Evolutionary conservation across 2,888 invertebrate genomes (phyloP), one percentile per base, ranked within the genome.

Genomic region (Agrochola litura): DNA sequence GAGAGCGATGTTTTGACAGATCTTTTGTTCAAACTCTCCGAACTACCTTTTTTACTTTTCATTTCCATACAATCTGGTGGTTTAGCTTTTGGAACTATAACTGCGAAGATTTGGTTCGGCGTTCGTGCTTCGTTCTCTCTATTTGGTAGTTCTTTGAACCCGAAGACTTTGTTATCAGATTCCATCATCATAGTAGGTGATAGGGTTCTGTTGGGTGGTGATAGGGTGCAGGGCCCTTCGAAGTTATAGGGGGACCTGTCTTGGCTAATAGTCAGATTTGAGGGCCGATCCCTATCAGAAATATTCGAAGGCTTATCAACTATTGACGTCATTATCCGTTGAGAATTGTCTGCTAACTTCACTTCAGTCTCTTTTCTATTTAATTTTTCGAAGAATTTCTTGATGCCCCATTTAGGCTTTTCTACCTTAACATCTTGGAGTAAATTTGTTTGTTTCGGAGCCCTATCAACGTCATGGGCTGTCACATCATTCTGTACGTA

Each of bases 401-500:
- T 90, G 0, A 96, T 93, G 0, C 95, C 95, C 96, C 96, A 97
- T 88, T 94, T 95, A 0, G 95, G 93, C 83, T 95, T 95, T 61
- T 95, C 94, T 0, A 95, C 82, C 82, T 93, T 93, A 0, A 95
- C 84, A 68, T 95, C 92, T 86, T 97, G 92, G 25, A 95, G 91
- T 66, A 95, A 72, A 89, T 97, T 93, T 1, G 97, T 95, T 88
- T 96, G 92, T 92, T 97, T 94, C 68, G 94, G 95, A 79, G 93
- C 92, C 84, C 95, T 88, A 63, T 94, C 93, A 0, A 90, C 87
- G 19, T 94, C 93, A 61, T 93, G 88, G 30, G 92, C 89, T 76
- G 97, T 97, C 43, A 98, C 98, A 72, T 98, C 98, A 90, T 98
- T 98, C 87, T 97, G 98, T 0, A 98, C 97, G 88, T 98, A 98